Evolutionary conservation across 92 coral and sea anemone genomes (phyloP).

Genomic region (Palythoa grandiflora): DNA sequence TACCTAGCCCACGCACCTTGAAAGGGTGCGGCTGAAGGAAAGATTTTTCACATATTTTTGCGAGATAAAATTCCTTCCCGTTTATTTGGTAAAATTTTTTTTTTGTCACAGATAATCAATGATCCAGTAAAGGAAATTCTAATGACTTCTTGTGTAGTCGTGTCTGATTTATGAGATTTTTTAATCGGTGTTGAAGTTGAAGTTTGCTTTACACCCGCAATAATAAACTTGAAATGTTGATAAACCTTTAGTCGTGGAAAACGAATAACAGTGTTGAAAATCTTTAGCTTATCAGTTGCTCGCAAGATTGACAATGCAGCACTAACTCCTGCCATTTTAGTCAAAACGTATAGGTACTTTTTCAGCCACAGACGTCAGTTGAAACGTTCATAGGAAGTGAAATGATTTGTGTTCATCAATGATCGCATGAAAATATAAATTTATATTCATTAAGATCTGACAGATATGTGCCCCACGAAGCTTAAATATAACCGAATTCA

Average conservation of each 20-base stretch:
- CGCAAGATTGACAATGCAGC: background rate
- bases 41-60: background rate
- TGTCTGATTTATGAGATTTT: background rate
- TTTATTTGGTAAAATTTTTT: background rate
- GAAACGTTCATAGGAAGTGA: background rate
- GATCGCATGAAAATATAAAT: too few species aligned
- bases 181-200: background rate
- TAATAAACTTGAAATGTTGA: slow-evolving; percentile 8
- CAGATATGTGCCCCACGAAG: too few species aligned
- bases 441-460: too few species aligned
- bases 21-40: background rate
- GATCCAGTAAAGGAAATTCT: background rate
- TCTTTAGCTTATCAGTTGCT: background rate
- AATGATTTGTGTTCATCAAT: too few species aligned
- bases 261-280: background rate
- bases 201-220: background rate
- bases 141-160: background rate
- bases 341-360: background rate
- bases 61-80: background rate
- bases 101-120: background rate
- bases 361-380: background rate
- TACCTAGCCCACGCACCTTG: background rate
- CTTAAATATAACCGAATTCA: too few species aligned
- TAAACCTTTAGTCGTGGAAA: background rate
- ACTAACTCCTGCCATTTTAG: background rate